Percentiles rank a stretch among this genome's conserved stretches.
phyloP scores from a whole-genome alignment of 2,888 invertebrate genomes.

The Tinea pellionella region DNA sequence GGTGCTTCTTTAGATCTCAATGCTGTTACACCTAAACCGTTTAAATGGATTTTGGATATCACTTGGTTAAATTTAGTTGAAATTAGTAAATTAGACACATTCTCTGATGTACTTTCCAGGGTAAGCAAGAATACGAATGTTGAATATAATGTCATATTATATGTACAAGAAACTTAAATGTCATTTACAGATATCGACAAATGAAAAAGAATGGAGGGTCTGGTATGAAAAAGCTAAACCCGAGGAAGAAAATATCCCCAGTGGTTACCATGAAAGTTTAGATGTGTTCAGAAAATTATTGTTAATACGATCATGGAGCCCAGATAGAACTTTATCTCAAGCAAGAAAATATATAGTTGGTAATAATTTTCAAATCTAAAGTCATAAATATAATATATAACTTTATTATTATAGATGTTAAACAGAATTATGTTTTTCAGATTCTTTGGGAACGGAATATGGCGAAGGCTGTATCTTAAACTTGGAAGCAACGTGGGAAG shows the following conservation, averaged over 20 bases:
- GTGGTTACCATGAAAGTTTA: conserved; percentile 85
- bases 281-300: conserved; percentile 91
- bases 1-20: conserved; percentile 95
- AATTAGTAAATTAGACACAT: conserved; percentile 85
- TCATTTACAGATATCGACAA: conserved; percentile 75
- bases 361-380: conserved; percentile 32
- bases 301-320: conserved; percentile 93
- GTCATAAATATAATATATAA: neutral
- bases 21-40: conserved; percentile 92
- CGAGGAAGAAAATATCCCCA: conserved; percentile 91
- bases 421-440: conserved; percentile 40
- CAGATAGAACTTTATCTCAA: conserved; percentile 93
- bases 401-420: neutral
- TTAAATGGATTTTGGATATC: conserved; percentile 94
- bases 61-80: conserved; percentile 97
- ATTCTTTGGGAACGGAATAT: conserved; percentile 87
- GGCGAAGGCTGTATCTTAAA: conserved; percentile 94
- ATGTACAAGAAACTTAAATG: neutral
- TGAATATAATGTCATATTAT: no score
- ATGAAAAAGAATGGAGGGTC: conserved; percentile 87
- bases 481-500: conserved; percentile 89
- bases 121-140: no score
- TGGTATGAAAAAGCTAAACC: conserved; percentile 96
- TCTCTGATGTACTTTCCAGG: conserved; percentile 82
- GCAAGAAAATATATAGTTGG: conserved; percentile 91